A percentile compares a stretch with the other conserved stretches of the same genome.
These are phyloP conservation scores for Trissonchulus latispiculum DNA, from an alignment of 2,888 invertebrate species.

Conservation along the genomic window DNA sequence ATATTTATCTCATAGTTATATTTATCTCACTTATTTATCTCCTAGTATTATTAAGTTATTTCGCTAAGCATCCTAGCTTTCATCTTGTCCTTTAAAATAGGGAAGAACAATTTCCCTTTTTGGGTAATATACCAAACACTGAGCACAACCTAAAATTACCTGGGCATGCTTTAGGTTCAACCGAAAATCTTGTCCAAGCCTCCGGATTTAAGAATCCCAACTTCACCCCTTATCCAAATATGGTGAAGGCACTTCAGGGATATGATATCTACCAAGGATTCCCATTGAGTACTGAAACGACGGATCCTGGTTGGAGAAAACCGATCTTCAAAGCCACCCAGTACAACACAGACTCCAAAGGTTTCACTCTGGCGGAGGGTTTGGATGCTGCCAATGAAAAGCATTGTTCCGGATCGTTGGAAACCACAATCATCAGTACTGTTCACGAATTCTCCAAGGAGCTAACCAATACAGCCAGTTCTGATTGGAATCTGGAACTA, in stretches of 20 bases:
- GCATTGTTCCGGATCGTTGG: neutral
- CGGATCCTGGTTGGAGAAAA: neutral
- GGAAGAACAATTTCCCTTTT: no score
- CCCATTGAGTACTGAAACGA: neutral
- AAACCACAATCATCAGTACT: neutral
- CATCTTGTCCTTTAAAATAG: no score
- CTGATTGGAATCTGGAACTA: no score
- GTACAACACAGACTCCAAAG: neutral
- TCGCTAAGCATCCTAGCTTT: no score
- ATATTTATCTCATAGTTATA: no score
- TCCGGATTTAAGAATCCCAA: neutral
- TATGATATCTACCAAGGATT: neutral
- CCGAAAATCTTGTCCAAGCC: no score
- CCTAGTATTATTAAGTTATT: no score
- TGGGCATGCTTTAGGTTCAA: no score
- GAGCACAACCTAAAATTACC: no score
- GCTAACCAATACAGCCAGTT: neutral
- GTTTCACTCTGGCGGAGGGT: neutral
- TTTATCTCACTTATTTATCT: no score
- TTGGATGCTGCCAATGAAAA: neutral
- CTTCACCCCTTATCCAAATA: neutral
- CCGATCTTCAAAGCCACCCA: neutral
- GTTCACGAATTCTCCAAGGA: neutral
- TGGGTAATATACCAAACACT: no score
- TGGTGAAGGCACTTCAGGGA: neutral